Evolutionary conservation across 2,888 invertebrate species (phyloP).

Genomic region (Trissolcus brochymenae): DNA sequence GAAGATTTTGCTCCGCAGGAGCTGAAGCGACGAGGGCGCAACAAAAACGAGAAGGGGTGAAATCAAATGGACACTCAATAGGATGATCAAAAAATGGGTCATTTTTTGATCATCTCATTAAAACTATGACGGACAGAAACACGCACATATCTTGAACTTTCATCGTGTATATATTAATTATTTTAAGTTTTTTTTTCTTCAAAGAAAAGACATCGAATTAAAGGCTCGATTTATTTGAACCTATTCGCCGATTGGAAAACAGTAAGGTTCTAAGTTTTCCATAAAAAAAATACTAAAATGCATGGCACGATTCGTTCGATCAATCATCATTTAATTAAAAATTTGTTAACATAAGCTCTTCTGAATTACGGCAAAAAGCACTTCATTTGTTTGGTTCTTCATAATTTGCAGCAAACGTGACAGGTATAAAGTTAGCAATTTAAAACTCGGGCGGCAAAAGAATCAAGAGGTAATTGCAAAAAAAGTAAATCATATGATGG

Average conservation of each 20-base stretch:
- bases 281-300: constrained; percentile 17
- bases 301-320: constrained; percentile 28
- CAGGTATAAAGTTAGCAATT: constrained; percentile 43
- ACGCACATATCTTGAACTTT: constrained; percentile 27
- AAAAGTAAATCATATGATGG: constrained; percentile 34
- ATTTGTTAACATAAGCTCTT: constrained; percentile 38
- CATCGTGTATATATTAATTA: neutral
- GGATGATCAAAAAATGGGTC: constrained; percentile 54
- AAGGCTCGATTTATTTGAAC: no score
- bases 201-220: neutral
- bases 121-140: constrained; percentile 47
- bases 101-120: constrained; percentile 46
- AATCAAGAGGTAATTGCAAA: constrained; percentile 24
- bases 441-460: constrained; percentile 31
- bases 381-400: constrained; percentile 48
- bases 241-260: no score
- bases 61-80: constrained; percentile 52
- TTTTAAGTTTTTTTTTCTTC: neutral
- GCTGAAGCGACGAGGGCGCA: constrained; percentile 40
- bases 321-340: constrained; percentile 44
- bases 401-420: constrained; percentile 36
- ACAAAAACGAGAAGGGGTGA: constrained; percentile 56
- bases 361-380: constrained; percentile 26
- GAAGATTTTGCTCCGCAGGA: constrained; percentile 63
- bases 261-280: no score